These are phyloP conservation scores for Dichetophora obliterata DNA, from an alignment of 2,888 invertebrate genomes.

Conservation along the genomic window DNA sequence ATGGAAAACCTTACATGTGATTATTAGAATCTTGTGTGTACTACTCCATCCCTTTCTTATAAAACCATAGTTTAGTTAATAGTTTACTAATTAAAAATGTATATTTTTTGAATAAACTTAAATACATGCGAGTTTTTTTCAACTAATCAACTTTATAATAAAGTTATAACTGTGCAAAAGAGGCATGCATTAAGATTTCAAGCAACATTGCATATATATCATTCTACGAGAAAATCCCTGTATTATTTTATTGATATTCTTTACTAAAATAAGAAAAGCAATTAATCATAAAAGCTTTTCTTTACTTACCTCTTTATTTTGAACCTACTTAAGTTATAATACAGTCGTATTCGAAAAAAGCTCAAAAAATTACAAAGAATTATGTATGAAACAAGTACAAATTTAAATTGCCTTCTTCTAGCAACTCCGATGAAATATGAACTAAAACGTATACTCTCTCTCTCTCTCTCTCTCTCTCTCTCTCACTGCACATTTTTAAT, in stretches of 20 bases:
- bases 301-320: neutral
- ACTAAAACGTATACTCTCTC: too few species aligned
- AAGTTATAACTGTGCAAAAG: neutral
- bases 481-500: too few species aligned
- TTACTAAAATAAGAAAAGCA: slow-evolving; percentile 30
- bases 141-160: neutral
- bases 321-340: too few species aligned
- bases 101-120: slow-evolving; percentile 8
- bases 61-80: neutral
- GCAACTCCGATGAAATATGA: too few species aligned
- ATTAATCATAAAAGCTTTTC: neutral
- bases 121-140: neutral
- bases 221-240: slow-evolving; percentile 67
- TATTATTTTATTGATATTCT: slow-evolving; percentile 47
- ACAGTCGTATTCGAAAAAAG: neutral
- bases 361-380: neutral
- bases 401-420: too few species aligned
- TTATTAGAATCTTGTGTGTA: too few species aligned
- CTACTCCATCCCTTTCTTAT: neutral
- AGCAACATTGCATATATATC: slow-evolving; percentile 20
- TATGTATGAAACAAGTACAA: too few species aligned
- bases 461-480: too few species aligned
- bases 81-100: neutral
- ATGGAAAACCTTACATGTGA: too few species aligned
- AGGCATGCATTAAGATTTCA: neutral